Base-by-base conservation (phyloP, 2,113 vertebrate genomes). In the Phaethornis superciliosus region DNA sequence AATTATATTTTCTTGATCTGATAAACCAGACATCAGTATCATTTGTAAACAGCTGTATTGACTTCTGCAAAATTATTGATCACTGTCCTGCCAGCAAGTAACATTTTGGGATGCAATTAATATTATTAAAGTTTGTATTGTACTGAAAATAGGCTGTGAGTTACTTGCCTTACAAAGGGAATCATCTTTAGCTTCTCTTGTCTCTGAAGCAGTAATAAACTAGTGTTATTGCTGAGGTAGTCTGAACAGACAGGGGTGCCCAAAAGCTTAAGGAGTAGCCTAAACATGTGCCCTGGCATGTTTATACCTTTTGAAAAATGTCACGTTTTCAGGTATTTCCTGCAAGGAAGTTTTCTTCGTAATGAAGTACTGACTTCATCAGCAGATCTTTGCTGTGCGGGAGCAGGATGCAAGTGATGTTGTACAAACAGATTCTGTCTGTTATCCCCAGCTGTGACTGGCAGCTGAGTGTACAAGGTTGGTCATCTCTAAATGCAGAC, bases 341-440 rank as follows among this genome's bases (percentile, higher is more conserved):
- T 37, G 9, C 18, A 70, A 64, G 55, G 44, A 80, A 21, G 52
- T 80, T 2, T 4, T 33, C 2, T 7, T 20, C 15, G 32, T 44
- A 28, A 33, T 2, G 22, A 22, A 0, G 1, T 44, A 9, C 7
- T 49, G 68, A 75, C 9, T 78, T 75, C 7, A 28, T 46, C 2
- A 5, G 13, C 9, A 27, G 17, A 5, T 49, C 17, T 7, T 19
- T 69, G 32, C 35, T 26, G 6, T 6, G 3, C 2, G 10, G 12
- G 6, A 16, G 10, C 7, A 0, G 0, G 13, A 18, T 5, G 3
- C 6, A 67, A 69, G 22, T 65, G 19, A 5, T 70, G 33, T 3
- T 4, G 44, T 10, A 11, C 16, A 67, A 24, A 4, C 12, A 42
- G 60, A 5, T 81, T 77, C 13, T 70, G 13, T 65, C 3, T 3